phyloP scores from a whole-genome alignment of 2,113 vertebrate species.

The Romanogobio albipinnatus region DNA sequence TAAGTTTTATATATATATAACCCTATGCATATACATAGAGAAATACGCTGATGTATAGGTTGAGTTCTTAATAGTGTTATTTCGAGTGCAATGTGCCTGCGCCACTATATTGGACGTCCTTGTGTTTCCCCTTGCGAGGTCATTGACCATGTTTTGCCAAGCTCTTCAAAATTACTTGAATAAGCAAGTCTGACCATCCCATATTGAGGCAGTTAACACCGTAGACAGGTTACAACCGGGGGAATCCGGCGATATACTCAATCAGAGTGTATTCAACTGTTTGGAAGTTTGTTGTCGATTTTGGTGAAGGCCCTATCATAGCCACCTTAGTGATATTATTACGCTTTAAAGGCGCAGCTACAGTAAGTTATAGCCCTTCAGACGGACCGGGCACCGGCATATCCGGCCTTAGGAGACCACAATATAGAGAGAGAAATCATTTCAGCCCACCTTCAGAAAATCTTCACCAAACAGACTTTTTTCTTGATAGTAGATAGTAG shows the following conservation, averaged over 20 bases:
- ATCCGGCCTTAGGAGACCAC: neutral
- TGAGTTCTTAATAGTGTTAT: neutral
- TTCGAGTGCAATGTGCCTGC: constrained; percentile 28
- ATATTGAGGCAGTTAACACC: constrained; percentile 8
- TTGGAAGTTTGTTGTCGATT: constrained; percentile 25
- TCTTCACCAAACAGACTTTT: neutral
- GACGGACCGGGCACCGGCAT: neutral
- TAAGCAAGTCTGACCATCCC: constrained; percentile 56
- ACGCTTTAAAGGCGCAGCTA: constrained; percentile 75
- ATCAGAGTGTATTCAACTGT: neutral
- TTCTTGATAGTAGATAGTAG: too few relatives aligned
- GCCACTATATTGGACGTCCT: constrained; percentile 72
- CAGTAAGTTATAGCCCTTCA: constrained; percentile 59
- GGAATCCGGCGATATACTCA: neutral
- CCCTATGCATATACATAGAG: neutral
- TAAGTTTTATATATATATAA: constrained; percentile 63
- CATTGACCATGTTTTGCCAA: constrained; percentile 65
- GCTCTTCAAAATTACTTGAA: constrained; percentile 52
- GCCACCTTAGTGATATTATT: constrained; percentile 72
- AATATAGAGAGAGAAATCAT: neutral
- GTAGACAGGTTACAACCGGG: neutral
- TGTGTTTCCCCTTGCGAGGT: constrained; percentile 72
- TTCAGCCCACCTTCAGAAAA: neutral
- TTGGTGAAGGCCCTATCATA: constrained; percentile 65
- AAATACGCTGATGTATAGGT: neutral